These are phyloP conservation scores for Exocentrus adspersus DNA, from an alignment of 2,888 invertebrate species.

Conservation along the genomic window DNA sequence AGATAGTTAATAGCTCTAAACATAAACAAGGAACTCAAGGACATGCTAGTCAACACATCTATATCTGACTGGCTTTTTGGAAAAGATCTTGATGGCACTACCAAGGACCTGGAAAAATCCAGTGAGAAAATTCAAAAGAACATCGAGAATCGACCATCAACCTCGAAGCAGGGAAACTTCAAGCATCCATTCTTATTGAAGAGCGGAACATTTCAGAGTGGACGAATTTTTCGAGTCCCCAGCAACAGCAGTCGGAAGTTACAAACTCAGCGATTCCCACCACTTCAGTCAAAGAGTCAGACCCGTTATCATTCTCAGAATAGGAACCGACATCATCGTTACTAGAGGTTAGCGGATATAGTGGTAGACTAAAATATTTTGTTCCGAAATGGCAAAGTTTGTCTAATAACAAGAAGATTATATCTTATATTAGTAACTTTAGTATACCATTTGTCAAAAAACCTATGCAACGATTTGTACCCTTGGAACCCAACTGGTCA, in stretches of 20 bases:
- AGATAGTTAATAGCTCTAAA: not conserved
- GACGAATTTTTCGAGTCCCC: not conserved
- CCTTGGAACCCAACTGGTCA: not conserved
- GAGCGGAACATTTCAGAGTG: not conserved
- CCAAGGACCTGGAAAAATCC: not conserved
- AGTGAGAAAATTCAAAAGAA: not conserved
- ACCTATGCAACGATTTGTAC: not conserved
- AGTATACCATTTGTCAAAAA: not conserved
- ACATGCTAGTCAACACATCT: too few species aligned
- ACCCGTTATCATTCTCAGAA: too few species aligned
- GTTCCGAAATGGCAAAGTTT: not conserved
- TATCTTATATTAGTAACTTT: too few species aligned
- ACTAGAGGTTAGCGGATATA: too few species aligned
- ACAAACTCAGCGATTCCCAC: not conserved
- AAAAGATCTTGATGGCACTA: not conserved
- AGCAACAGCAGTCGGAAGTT: not conserved
- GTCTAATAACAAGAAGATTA: not conserved
- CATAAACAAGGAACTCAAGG: too few species aligned
- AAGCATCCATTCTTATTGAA: not conserved
- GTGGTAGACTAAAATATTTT: slow-evolving; percentile 3
- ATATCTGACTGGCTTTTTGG: too few species aligned
- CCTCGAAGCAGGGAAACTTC: not conserved
- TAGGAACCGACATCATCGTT: too few species aligned
- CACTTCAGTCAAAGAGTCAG: not conserved
- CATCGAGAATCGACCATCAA: not conserved